Evolutionary conservation across 2,888 invertebrate genomes (phyloP).

Genomic region (Tridacna gigas): DNA sequence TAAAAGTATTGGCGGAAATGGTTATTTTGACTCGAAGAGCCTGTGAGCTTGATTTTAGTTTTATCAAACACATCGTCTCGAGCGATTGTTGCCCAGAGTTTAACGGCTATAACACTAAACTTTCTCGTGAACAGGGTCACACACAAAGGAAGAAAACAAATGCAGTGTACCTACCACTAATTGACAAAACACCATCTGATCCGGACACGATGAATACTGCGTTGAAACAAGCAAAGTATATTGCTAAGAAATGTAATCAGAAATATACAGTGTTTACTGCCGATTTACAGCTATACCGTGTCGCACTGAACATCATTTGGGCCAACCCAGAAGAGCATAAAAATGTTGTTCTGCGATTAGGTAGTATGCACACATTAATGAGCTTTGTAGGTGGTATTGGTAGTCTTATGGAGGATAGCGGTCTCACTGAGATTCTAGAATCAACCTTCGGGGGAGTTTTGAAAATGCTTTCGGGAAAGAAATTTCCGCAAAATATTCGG

Average conservation of each 20-base stretch:
- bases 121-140: conserved; percentile 43
- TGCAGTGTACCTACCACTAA: conserved; percentile 54
- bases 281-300: conserved; percentile 65
- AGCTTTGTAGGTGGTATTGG: conserved; percentile 66
- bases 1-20: background rate
- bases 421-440: conserved; percentile 57
- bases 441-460: conserved; percentile 62
- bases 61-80: conserved; percentile 33
- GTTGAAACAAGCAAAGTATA: conserved; percentile 29
- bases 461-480: conserved; percentile 67
- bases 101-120: conserved; percentile 29
- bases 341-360: conserved; percentile 58
- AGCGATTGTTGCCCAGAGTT: conserved; percentile 11
- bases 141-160: conserved; percentile 38
- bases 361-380: conserved; percentile 70
- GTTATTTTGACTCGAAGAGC: background rate
- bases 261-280: conserved; percentile 39
- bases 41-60: conserved; percentile 26
- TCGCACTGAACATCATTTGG: conserved; percentile 60
- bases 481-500: conserved; percentile 41
- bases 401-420: conserved; percentile 62
- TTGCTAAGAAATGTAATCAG: conserved; percentile 39
- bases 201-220: conserved; percentile 58
- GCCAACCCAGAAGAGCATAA: conserved; percentile 45
- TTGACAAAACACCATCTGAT: conserved; percentile 54